These are phyloP conservation scores for Psettodes erumei DNA, from an alignment of 2,113 vertebrate species.

Conservation along the genomic window DNA sequence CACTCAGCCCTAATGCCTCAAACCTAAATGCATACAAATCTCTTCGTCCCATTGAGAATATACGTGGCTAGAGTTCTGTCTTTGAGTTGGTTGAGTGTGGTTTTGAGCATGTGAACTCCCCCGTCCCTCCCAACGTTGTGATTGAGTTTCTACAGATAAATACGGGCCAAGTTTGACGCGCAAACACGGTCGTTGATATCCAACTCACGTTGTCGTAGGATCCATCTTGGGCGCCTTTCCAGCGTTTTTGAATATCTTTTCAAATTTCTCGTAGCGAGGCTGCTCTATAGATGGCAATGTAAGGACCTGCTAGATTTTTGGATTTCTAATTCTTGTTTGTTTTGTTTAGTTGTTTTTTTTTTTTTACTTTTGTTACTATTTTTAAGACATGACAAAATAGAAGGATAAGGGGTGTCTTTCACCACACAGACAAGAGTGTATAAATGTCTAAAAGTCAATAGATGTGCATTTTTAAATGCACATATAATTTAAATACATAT, in stretches of 20 bases:
- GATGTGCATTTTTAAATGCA: conserved; percentile 47
- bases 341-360: neutral
- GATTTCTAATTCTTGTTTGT: neutral
- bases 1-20: conserved; percentile 9
- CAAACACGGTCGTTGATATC: conserved; percentile 12
- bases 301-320: conserved; percentile 2
- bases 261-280: neutral
- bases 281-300: neutral
- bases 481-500: conserved; percentile 21
- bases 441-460: conserved; percentile 51
- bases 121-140: conserved; percentile 26
- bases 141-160: conserved; percentile 18
- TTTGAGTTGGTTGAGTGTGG: conserved; percentile 32
- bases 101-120: conserved; percentile 49
- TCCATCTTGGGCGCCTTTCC: neutral
- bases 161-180: conserved; percentile 6
- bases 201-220: conserved; percentile 6
- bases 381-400: conserved; percentile 26
- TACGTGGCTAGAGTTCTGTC: conserved; percentile 29
- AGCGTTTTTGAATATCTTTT: neutral
- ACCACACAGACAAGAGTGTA: conserved; percentile 20
- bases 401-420: conserved; percentile 14
- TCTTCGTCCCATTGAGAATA: conserved; percentile 23
- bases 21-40: conserved; percentile 27
- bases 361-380: conserved; percentile 1